Base-by-base conservation (phyloP, 2,797 vertebrate species). In the Mastacembelus armatus region DNA sequence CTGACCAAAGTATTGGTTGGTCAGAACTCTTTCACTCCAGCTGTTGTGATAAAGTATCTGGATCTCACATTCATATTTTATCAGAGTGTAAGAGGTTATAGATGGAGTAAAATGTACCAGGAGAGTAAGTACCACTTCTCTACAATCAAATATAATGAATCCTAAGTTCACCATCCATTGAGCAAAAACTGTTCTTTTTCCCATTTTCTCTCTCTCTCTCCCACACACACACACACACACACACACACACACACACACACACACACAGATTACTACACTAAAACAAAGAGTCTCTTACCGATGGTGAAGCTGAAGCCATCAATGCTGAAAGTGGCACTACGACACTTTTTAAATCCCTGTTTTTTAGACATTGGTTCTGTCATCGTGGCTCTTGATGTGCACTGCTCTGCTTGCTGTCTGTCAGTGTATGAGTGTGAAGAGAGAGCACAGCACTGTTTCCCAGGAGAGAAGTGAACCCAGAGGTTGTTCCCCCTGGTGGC, bases 231-330 rank as follows among this genome's bases (percentile, higher is more conserved):
- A n/a, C 38, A 22, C n/a, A 9, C 16, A 12, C 29, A 24, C 24
- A 50, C 12, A 19, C 15, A 58, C 44, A 65, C 35, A 22, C 10
- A 5, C 19, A 21, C 19, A 27, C 22, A 33, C 10, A 19, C 10
- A 56, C 9, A 38, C 3, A 52, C 3, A 14, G 4, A 22, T 58
- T 9, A 49, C 14, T 14, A 10, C 15, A 29, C n/a, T 36, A 1
- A 33, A 45, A 44, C 24, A 45, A 44, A 43, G 2, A 48, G 22
- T 32, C 7, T 47, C 95, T 97, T 93, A 98, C 96, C 96, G 12
- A 97, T 96, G n/a, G 96, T 97, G 88, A 98, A 98, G 94, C 94
- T 97, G 87, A 94, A 97, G 62, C 96, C 96, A 76, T 98, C 96
- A 22, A 98, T 97, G 93, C 94, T 96, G 93, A 98, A 97, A 78